Conservation (phyloP, 2,113 vertebrate genomes). For the Odocoileus virginianus region DNA sequence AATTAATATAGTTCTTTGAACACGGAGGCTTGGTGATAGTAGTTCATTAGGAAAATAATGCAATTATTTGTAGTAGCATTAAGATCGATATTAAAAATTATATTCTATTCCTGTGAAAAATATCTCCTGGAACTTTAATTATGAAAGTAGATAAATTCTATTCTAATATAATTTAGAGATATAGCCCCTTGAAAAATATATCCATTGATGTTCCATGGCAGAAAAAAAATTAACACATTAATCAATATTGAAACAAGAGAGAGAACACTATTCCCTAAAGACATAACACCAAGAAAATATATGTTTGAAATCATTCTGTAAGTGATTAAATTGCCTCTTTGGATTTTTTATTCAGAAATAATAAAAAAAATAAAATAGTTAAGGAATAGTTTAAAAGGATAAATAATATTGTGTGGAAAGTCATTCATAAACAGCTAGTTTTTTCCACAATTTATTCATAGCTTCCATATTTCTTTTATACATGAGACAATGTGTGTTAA, state of each 20-base stretch:
- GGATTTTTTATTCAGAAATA: not conserved
- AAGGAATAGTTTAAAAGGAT: not conserved
- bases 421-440: not conserved
- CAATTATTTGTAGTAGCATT: not conserved
- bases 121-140: not conserved
- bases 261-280: not conserved
- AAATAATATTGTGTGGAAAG: not conserved
- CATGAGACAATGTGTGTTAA: not conserved
- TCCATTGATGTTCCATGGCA: not conserved
- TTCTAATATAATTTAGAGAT: constrained; percentile 18
- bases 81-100: not conserved
- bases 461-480: not conserved
- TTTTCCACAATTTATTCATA: not conserved
- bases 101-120: constrained; percentile 11
- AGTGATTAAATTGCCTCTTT: not conserved
- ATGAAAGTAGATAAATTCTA: not conserved
- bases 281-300: not conserved
- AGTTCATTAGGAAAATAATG: constrained; percentile 3
- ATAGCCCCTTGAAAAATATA: not conserved
- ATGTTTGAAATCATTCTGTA: not conserved
- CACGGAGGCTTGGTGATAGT: not conserved
- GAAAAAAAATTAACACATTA: not conserved
- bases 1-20: not conserved
- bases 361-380: not conserved
- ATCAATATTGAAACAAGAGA: constrained; percentile 15